Evolutionary conservation across 2,797 vertebrate genomes (phyloP), one percentile per base, ranked within the genome.

Genomic region (Danionella dracula): DNA sequence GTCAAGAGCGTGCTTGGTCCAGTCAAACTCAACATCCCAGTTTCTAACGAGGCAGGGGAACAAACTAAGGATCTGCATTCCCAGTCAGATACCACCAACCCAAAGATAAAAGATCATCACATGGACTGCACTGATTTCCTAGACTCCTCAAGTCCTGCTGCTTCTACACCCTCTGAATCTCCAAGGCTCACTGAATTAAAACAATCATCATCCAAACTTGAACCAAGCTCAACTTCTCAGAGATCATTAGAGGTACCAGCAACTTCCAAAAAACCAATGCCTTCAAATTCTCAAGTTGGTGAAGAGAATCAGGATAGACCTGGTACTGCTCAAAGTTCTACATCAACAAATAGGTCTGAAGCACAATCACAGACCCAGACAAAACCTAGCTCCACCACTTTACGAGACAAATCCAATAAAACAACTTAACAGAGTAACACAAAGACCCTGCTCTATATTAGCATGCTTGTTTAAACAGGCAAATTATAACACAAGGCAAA

Each of bases 351-450:
- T 73, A 77, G 78, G 76, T 82, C 84, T 62, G 88, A 91, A 10
- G 63, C 74, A 13, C 77, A 54, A 54, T 58, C 67, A 31, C 63
- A 65, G 57, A 42, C 61, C 46, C 75, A 66, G 45, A 63, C n/a
- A 61, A 73, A 21, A 70, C 59, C 54, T 7, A 29, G 5, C 58
- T 4, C 76, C 56, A 56, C 82, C 35, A 50, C 69, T 0, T 84
- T 81, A 71, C 88, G 86, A 27, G 87, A 89, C 73, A 90, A 91
- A 87, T 77, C 83, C 72, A 76, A 78, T 72, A 94, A 88, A 85
- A 93, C 90, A 85, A 93, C 92, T 82, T 96, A 97, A 89, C 90
- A 87, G 73, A 66, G 49, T 76, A 78, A 46, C 79, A 64, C 45
- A 46, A 23, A 51, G 17, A 59, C 34, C 11, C 53, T 40, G 53